Evolutionary conservation across 2,888 invertebrate species (phyloP), one percentile per base, ranked within the genome.

Genomic region (Drosophila borborema): DNA sequence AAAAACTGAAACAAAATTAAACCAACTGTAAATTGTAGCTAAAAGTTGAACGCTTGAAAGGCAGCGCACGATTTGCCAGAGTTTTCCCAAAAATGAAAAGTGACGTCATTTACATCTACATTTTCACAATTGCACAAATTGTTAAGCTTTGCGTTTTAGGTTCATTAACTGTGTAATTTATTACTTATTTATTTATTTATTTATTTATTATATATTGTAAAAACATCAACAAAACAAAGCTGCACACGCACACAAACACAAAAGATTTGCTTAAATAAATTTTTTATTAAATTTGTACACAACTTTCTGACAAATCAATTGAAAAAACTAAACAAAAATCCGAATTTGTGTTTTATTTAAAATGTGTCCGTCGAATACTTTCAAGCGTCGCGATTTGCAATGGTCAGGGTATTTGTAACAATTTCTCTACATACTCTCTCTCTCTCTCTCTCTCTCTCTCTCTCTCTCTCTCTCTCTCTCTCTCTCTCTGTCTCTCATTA

Each of bases 11-110:
- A 45, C 53, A 38, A 9, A 53, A 66, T 51, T 49, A 64, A 71
- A 66, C 54, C 34, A 69, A 66, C 59, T 78, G 81, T 72, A 79
- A 90, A 90, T 86, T 86, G 89, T 88, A 86, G 84, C 90, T 86
- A 73, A 90, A 86, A 86, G 89, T 86, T 89, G 85, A 89, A 81
- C 89, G 87, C 87, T 86, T 90, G 88, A 86, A 89, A 86, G 88
- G 87, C 72, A 70, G 71, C 74, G 70, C 86, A 73, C 75, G 82
- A 80, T 74, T 85, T 78, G 72, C 68, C 64, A 67, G 45, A 49
- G 16, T 68, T 73, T 58, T 23, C 56, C 62, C 38, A 38, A 51
- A 51, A 46, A 72, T 66, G 69, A 67, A 81, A 81, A 66, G 61
- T 77, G 81, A 72, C 72, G 61, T 61, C 58, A 49, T 64, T 56